Percentiles rank a stretch among this genome's conserved stretches.
Evolutionary conservation across 2,797 vertebrate species (phyloP).

Genomic region (Gymnothorax reevesii): DNA sequence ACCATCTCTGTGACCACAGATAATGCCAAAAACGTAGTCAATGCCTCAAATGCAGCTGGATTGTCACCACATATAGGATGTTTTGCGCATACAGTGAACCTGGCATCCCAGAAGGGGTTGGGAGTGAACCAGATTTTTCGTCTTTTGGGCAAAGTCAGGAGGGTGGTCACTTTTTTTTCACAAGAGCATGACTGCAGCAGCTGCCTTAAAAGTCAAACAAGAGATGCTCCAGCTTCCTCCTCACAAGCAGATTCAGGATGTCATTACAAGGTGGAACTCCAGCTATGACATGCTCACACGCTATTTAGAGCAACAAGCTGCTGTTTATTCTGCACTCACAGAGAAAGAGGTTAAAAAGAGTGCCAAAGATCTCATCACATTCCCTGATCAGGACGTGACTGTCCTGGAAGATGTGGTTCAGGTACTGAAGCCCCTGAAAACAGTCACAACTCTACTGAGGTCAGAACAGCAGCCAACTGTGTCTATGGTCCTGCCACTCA

Average conservation of each 20-base stretch:
- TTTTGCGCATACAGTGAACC: slow-evolving; percentile 43
- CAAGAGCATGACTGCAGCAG: slow-evolving; percentile 20
- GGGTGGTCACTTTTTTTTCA: too few relatives aligned
- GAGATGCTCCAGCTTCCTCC: slow-evolving; percentile 39
- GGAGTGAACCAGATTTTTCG: slow-evolving; percentile 11
- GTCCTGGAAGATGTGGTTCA: slow-evolving; percentile 38
- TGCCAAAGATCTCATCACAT: slow-evolving; percentile 21
- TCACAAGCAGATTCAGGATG: slow-evolving; percentile 42
- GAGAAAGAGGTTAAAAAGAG: slow-evolving; percentile 29
- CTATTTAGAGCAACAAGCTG: slow-evolving; percentile 41
- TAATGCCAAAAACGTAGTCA: slow-evolving; percentile 38
- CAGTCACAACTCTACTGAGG: not conserved
- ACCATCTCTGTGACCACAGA: slow-evolving; percentile 36
- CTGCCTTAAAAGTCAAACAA: slow-evolving; percentile 45
- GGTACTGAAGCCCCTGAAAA: slow-evolving; percentile 39
- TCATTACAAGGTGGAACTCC: slow-evolving; percentile 43
- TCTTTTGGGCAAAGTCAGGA: too few relatives aligned
- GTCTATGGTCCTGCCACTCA: slow-evolving; percentile 46
- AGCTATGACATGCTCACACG: slow-evolving; percentile 37
- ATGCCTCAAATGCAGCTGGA: slow-evolving; percentile 34
- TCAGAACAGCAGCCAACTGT: slow-evolving; percentile 35
- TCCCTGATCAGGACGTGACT: slow-evolving; percentile 36
- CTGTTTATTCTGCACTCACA: slow-evolving; percentile 39
- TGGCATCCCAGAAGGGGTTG: slow-evolving; percentile 35
- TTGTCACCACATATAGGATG: slow-evolving; percentile 31